Percentiles rank a stretch among this genome's conserved stretches.
Evolutionary conservation across 2,797 vertebrate genomes (phyloP).

Genomic region (Danionella dracula): DNA sequence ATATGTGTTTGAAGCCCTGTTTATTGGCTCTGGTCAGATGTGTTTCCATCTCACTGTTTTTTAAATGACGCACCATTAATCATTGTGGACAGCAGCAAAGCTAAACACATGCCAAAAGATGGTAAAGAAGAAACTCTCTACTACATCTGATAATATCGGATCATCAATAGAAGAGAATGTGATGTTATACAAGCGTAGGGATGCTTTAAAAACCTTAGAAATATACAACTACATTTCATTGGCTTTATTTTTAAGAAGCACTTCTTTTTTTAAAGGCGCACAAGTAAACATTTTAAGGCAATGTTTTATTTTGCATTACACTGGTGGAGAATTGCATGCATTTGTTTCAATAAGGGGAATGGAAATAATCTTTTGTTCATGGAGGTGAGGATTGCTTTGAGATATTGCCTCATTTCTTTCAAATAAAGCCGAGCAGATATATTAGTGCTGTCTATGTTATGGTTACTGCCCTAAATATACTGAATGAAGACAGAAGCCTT

Average conservation of each 20-base stretch:
- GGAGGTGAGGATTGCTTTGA: not conserved
- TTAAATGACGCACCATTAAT: slow-evolving; percentile 4
- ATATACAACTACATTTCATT: too few relatives aligned
- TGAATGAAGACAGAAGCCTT: too few relatives aligned
- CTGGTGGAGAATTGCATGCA: not conserved
- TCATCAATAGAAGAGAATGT: not conserved
- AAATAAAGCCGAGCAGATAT: not conserved
- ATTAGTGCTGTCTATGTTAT: not conserved
- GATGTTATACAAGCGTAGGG: not conserved
- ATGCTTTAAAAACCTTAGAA: not conserved
- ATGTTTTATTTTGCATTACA: not conserved
- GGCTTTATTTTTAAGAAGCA: too few relatives aligned
- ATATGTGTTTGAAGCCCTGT: not conserved
- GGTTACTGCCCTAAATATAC: not conserved
- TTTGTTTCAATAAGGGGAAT: slow-evolving; percentile 9
- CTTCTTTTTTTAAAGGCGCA: too few relatives aligned
- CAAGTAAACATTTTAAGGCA: too few relatives aligned
- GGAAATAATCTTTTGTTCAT: not conserved
- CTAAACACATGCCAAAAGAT: not conserved
- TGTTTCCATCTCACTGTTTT: slow-evolving; percentile 3
- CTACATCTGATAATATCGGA: not conserved
- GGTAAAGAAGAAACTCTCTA: not conserved
- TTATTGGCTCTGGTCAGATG: not conserved
- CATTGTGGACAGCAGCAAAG: slow-evolving; percentile 5
- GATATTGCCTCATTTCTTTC: not conserved